phyloP scores from a whole-genome alignment of 2,113 vertebrate genomes.

The Colaptes auratus region DNA sequence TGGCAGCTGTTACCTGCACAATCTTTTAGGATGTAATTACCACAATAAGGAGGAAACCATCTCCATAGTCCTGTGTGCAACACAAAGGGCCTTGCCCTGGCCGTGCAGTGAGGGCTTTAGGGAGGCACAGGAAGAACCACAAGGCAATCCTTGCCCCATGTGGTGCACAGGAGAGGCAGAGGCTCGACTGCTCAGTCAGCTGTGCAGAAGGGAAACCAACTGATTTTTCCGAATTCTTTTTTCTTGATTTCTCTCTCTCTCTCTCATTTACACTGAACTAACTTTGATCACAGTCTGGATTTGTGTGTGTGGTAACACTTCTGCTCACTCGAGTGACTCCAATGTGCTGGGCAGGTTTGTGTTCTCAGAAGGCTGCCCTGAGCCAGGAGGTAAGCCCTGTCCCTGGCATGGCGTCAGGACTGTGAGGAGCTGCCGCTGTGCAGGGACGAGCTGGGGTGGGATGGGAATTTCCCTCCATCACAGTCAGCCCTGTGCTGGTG shows the following conservation, averaged over 20 bases:
- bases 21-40: background rate
- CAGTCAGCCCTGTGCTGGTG: accelerated
- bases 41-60: background rate
- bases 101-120: background rate
- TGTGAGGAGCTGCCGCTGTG: background rate
- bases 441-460: background rate
- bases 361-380: background rate
- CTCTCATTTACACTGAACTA: background rate
- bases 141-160: conserved; percentile 3
- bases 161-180: background rate
- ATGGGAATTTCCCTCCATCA: background rate
- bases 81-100: background rate
- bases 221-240: background rate
- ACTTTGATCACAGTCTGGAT: background rate
- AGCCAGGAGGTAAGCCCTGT: background rate
- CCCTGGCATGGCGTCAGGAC: accelerated
- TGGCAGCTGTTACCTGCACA: background rate
- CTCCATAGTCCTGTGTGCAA: background rate
- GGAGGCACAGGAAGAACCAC: background rate
- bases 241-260: too few species aligned
- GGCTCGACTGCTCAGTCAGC: conserved; percentile 6
- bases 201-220: background rate
- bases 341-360: background rate
- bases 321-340: background rate
- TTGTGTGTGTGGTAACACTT: background rate